Evolutionary conservation across 2,888 invertebrate species (phyloP).

Genomic region (Oxyteleia sp.): DNA sequence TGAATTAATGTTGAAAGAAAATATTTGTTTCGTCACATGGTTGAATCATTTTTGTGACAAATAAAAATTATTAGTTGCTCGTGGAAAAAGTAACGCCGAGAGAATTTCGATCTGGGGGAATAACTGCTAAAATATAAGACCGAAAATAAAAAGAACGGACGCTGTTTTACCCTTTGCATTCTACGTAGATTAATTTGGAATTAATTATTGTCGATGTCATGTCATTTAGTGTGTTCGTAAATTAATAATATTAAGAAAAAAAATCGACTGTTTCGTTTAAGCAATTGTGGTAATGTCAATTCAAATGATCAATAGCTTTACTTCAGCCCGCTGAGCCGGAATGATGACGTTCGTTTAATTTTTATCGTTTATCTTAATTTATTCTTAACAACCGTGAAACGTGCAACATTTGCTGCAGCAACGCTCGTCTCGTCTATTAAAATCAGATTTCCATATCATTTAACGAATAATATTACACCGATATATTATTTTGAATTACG

Average conservation of each 20-base stretch:
- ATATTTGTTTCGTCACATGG: neutral
- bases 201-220: neutral
- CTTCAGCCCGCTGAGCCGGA: slow-evolving; percentile 23
- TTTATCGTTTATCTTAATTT: slow-evolving; percentile 47
- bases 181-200: slow-evolving; percentile 1
- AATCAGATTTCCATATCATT: slow-evolving; percentile 9
- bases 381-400: slow-evolving; percentile 34
- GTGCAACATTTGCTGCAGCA: slow-evolving; percentile 2
- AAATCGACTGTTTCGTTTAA: slow-evolving; percentile 18
- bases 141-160: neutral
- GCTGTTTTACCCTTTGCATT: slow-evolving; percentile 2
- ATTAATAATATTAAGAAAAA: slow-evolving; percentile 6
- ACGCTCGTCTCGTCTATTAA: neutral
- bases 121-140: neutral
- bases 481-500: slow-evolving; percentile 6
- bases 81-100: neutral
- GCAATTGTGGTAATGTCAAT: slow-evolving; percentile 29
- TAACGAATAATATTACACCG: slow-evolving; percentile 10
- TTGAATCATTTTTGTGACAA: slow-evolving; percentile 13
- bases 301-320: slow-evolving; percentile 48
- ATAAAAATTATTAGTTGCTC: slow-evolving; percentile 19
- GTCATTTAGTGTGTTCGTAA: neutral
- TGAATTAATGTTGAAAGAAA: neutral
- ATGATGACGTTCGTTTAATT: slow-evolving; percentile 37
- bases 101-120: neutral